Percentiles rank a stretch among this genome's conserved stretches.
phyloP scores from a whole-genome alignment of 1,140 invertebrate species.

The Heterodera schachtii region DNA sequence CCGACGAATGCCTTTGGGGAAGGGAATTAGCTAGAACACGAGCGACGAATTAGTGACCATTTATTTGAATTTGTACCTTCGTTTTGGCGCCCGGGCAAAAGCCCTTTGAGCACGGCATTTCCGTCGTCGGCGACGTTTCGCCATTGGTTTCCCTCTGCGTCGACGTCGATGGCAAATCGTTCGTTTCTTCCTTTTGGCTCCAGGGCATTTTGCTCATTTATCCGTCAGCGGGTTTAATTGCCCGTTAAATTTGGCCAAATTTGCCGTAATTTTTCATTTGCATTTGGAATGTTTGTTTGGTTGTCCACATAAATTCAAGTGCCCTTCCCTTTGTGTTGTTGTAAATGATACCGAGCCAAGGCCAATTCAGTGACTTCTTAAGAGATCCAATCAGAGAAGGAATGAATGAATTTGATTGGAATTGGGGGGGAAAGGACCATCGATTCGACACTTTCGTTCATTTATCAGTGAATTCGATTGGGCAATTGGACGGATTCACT shows the following conservation, averaged over 20 bases:
- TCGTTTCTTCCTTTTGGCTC: not conserved
- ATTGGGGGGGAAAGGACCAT: not conserved
- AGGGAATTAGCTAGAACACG: not conserved
- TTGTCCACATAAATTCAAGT: not conserved
- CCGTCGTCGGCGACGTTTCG: not conserved
- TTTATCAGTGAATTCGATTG: not conserved
- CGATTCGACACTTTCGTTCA: not conserved
- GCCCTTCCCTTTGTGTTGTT: not conserved
- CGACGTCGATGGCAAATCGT: not conserved
- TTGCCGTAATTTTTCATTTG: too few species aligned
- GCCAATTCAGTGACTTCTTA: not conserved
- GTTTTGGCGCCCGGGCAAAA: not conserved
- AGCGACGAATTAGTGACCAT: not conserved
- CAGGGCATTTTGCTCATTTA: not conserved
- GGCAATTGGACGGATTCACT: not conserved
- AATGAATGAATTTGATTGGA: not conserved
- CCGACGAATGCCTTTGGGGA: not conserved
- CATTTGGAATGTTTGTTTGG: too few species aligned
- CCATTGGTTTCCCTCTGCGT: not conserved
- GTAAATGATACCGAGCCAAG: not conserved
- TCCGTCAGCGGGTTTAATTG: too few species aligned
- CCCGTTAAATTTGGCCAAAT: not conserved
- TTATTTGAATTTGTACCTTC: not conserved
- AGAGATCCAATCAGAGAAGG: not conserved
- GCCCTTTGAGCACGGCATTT: not conserved